phyloP scores from a whole-genome alignment of 2,888 invertebrate species.

The Lasioglossum pauxillum region DNA sequence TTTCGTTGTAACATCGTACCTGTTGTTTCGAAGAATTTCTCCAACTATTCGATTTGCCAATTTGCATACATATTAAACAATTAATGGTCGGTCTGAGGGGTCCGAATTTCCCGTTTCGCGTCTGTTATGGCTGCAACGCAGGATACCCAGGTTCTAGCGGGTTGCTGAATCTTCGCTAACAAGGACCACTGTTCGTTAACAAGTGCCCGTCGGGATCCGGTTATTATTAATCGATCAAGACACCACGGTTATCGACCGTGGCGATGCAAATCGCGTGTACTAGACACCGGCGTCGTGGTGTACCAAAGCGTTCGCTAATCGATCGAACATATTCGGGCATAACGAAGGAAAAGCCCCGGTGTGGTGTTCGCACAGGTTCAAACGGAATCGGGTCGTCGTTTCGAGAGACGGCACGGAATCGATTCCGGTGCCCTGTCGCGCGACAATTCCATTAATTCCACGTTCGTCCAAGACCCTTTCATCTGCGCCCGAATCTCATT shows the following conservation, averaged over 20 bases:
- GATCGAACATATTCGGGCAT: constrained; percentile 43
- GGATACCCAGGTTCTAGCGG: background rate
- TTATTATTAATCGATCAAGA: constrained; percentile 60
- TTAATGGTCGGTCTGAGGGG: background rate
- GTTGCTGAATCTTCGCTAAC: constrained; percentile 3
- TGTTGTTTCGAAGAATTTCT: background rate
- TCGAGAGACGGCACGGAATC: constrained; percentile 27
- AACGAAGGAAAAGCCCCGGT: constrained; percentile 57
- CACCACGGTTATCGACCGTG: constrained; percentile 40
- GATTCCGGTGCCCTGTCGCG: constrained; percentile 35
- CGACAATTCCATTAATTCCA: constrained; percentile 71
- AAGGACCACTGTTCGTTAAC: constrained; percentile 34
- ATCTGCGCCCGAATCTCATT: constrained; percentile 69
- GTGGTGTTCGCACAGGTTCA: constrained; percentile 7
- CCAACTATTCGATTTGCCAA: background rate
- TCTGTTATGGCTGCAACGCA: background rate
- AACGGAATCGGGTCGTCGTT: constrained; percentile 45
- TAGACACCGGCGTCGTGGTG: background rate
- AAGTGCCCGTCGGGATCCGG: constrained; percentile 30
- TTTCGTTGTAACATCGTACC: background rate
- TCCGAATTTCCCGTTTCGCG: background rate
- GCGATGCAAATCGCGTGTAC: constrained; percentile 65
- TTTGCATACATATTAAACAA: background rate
- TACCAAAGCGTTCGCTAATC: constrained; percentile 37
- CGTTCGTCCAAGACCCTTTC: constrained; percentile 67